phyloP scores from a whole-genome alignment of 2,113 vertebrate species.

The Redunca redunca region DNA sequence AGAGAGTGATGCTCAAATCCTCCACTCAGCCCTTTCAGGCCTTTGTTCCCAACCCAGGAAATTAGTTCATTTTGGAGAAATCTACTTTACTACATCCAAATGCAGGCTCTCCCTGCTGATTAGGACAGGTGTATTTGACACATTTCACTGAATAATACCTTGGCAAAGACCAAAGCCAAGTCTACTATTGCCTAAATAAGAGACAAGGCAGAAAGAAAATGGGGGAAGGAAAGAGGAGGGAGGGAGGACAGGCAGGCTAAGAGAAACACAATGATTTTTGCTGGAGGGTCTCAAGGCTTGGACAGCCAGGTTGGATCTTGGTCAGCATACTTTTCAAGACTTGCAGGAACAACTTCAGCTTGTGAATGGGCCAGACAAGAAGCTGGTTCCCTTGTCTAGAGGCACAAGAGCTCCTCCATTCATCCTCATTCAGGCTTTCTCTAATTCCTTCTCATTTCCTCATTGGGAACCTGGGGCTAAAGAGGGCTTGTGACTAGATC shows the following conservation, averaged over 20 bases:
- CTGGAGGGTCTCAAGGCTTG: neutral
- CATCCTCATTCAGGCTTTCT: neutral
- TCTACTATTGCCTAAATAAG: neutral
- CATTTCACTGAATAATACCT: neutral
- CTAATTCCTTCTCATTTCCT: constrained; percentile 45
- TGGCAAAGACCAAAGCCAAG: neutral
- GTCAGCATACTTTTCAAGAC: neutral
- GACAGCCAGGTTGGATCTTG: neutral
- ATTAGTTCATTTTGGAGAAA: neutral
- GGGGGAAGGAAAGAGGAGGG: neutral
- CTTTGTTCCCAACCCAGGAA: neutral
- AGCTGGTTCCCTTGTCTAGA: neutral
- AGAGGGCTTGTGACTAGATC: neutral
- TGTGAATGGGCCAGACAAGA: neutral
- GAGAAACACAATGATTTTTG: neutral
- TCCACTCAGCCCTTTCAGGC: neutral
- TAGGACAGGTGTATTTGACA: neutral
- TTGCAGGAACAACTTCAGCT: neutral
- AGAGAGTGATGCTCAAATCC: neutral
- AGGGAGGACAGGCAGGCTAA: neutral
- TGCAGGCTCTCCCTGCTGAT: neutral
- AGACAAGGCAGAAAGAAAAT: neutral
- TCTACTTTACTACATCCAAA: neutral
- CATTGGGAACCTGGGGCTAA: constrained; percentile 21
- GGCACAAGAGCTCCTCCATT: neutral